Conservation (phyloP, 2,888 invertebrate species). For the Dioctria linearis region DNA sequence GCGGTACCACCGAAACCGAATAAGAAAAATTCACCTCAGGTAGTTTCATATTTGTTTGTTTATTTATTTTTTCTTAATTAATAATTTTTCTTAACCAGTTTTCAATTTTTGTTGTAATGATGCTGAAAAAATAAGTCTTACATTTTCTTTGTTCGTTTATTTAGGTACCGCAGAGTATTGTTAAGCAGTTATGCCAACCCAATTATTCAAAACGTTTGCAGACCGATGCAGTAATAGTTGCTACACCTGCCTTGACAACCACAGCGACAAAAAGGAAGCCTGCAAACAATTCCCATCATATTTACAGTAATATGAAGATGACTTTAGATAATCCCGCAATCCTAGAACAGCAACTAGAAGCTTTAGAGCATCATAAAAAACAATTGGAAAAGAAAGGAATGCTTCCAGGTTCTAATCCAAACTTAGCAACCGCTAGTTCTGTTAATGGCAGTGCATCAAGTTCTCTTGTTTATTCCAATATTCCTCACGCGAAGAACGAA, state of each 20-base stretch:
- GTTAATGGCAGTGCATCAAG: background rate
- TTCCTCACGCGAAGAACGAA: slow-evolving; percentile 54
- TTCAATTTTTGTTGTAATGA: background rate
- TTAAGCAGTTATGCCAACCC: slow-evolving; percentile 81
- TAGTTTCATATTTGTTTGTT: slow-evolving; percentile 51
- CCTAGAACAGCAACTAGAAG: slow-evolving; percentile 69
- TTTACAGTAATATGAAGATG: slow-evolving; percentile 63
- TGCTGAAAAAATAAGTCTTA: background rate
- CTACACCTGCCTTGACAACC: background rate
- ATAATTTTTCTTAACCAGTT: background rate
- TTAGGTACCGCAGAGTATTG: slow-evolving; percentile 83
- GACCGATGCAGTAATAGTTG: background rate
- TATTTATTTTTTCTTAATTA: background rate
- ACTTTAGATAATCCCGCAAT: slow-evolving; percentile 69
- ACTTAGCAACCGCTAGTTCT: background rate
- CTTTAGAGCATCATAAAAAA: slow-evolving; percentile 70
- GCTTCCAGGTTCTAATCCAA: slow-evolving; percentile 56
- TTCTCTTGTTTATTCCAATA: slow-evolving; percentile 67
- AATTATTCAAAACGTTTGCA: slow-evolving; percentile 78
- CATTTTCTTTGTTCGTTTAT: slow-evolving; percentile 64
- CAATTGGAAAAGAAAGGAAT: slow-evolving; percentile 68
- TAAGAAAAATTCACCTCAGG: slow-evolving; percentile 76
- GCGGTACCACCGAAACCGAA: slow-evolving; percentile 85
- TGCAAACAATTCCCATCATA: slow-evolving; percentile 55
- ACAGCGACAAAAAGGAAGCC: background rate